Evolutionary conservation across 2,888 invertebrate genomes (phyloP).

Genomic region (Adela reaumurella): DNA sequence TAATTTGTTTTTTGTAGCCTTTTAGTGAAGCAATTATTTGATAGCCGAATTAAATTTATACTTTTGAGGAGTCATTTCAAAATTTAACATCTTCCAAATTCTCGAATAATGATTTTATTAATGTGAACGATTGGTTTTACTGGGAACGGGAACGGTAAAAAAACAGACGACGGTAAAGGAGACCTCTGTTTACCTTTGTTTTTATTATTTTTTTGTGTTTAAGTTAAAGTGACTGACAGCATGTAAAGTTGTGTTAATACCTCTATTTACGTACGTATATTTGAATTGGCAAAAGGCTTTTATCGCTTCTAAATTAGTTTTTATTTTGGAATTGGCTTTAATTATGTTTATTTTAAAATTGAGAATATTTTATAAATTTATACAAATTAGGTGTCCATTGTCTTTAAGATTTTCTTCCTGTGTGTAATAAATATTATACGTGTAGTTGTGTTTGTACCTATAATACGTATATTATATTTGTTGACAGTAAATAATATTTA

Average conservation of each 20-base stretch:
- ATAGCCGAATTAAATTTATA: no score
- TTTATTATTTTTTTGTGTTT: not conserved
- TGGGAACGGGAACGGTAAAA: not conserved
- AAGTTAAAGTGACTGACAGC: not conserved
- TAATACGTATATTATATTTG: not conserved
- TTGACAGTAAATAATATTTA: not conserved
- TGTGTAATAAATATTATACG: not conserved
- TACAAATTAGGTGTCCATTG: not conserved
- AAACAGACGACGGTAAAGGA: not conserved
- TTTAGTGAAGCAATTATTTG: no score
- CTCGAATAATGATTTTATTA: not conserved
- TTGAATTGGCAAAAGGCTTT: not conserved
- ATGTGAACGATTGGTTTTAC: not conserved
- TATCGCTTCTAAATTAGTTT: constrained; percentile 1
- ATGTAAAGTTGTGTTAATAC: not conserved
- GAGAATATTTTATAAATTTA: not conserved
- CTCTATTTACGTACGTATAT: not conserved
- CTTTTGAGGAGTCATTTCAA: no score
- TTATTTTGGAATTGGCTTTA: constrained; percentile 1
- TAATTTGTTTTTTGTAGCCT: no score
- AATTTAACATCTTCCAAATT: not conserved
- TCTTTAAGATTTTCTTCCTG: not conserved
- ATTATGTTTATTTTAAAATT: not conserved
- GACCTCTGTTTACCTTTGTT: not conserved
- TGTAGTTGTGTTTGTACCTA: not conserved